Percentiles rank a stretch among this genome's conserved stretches.
Conservation (phyloP, 2,888 invertebrate species). For the Catocala fraxini region DNA sequence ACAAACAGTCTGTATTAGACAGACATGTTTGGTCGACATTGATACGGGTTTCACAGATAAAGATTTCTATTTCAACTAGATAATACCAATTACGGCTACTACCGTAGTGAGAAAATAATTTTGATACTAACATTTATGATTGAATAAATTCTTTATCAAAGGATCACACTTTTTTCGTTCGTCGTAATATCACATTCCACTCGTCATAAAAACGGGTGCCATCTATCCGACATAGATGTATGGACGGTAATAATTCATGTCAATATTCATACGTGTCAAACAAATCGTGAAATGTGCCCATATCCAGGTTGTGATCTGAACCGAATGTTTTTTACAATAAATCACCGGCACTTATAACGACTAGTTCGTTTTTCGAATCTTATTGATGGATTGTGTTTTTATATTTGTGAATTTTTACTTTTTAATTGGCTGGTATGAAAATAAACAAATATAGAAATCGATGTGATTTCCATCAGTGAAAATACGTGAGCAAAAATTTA, state of each 20-base stretch:
- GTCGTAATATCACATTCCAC: constrained; percentile 65
- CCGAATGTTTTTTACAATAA: constrained; percentile 33
- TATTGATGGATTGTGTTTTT: background rate
- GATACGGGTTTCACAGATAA: constrained; percentile 54
- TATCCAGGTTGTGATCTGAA: constrained; percentile 31
- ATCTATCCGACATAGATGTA: constrained; percentile 65
- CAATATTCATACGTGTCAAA: constrained; percentile 75
- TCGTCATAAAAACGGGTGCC: constrained; percentile 72
- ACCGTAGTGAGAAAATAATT: too few relatives aligned
- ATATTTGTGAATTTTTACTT: background rate
- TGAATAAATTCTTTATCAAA: constrained; percentile 70
- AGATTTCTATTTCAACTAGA: constrained; percentile 33
- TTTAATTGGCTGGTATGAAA: background rate
- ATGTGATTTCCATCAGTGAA: too few relatives aligned
- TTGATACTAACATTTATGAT: constrained; percentile 45
- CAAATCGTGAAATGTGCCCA: constrained; percentile 71
- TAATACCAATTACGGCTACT: constrained; percentile 28
- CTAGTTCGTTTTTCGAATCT: constrained; percentile 19
- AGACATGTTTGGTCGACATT: constrained; percentile 51
- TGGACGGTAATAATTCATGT: constrained; percentile 71
- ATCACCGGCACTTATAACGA: constrained; percentile 25
- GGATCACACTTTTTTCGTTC: constrained; percentile 68
- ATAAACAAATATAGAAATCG: too few relatives aligned
- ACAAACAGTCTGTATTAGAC: constrained; percentile 44
- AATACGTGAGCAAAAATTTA: too few relatives aligned